Base-by-base conservation (phyloP, 2,888 invertebrate species). In the Meteorus cinctellus region DNA sequence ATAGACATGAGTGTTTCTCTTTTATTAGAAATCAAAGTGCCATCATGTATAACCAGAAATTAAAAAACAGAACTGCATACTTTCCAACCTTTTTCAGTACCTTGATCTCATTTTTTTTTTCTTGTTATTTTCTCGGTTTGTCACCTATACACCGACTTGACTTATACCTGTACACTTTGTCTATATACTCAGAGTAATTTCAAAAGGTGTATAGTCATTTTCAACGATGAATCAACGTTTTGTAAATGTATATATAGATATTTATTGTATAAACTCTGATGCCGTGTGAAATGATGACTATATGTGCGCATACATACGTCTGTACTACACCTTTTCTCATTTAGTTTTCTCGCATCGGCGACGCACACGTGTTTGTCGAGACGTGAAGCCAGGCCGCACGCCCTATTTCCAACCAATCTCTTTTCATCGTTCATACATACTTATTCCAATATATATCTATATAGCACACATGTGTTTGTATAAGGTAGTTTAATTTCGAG, bases 381-480 rank as follows among this genome's bases (percentile, higher is more conserved):
- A 80, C 80, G 79, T 79, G 76, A 82, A 77, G 79, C 77, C 77
- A 78, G 74, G 79, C 78, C 77, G 79, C 79, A 82, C 80, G 82
- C 79, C 82, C 81, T 81, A 81, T 81, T 82, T 82, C 75, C 81
- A 80, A 67, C 70, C 41, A 73, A 77, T 76, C 66, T 70, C 68
- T 74, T 66, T 16, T 62, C 31, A 51, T 45, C 72, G 65, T 12
- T 14, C 14, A 29, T 29, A 24, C 19, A 63, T 34, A 63, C 24
- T 29, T 31, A 63, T 34, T n/a, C n/a, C 34, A n/a, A 63, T 31
- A 34, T 31, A 34, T 34, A 34, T 34, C 12, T n/a, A n/a, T 48
- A 63, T 24, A 24, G 24, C 16, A 27, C 14, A 72, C 65, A 68
- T 74, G 36, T 48, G 51, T 51, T 65, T 48, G 14, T 16, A 14